Base-by-base conservation (phyloP, 1,140 invertebrate species). In the Drusus annulatus region DNA sequence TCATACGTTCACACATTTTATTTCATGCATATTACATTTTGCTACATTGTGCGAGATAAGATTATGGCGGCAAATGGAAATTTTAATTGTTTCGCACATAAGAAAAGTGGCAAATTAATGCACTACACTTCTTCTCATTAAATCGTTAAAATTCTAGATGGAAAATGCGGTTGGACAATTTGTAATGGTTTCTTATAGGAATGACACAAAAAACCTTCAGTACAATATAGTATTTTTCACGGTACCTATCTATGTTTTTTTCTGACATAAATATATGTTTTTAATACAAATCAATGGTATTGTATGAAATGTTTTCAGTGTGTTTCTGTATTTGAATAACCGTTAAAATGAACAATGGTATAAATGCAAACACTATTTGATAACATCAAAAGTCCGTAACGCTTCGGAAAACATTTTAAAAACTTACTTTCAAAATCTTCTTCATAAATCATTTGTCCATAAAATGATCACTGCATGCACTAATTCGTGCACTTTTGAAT, bases 381-480 rank as follows among this genome's bases (percentile, higher is more conserved):
- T 71, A 71, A 71, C 68, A 17, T 23, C 19, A 51, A 13, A 71
- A 51, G 60, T 63, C 60, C 36, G 68, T 16, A 21, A 71, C 45
- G 68, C 68, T 45, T 71, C 68, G 36, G 21, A 71, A 71, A 71
- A 45, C 31, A 71, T 71, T 50, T 23, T 51, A 68, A 71, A 71
- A 71, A 71, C 68, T 71, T 71, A 71, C 68, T 51, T 71, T 71
- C 36, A 23, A 71, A 71, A 36, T 21, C 68, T 71, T 71, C 68
- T 71, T 71, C 68, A 52, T 50, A 51, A 71, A 71, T 71, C 68
- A 71, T 71, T 71, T 71, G 68, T 71, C 68, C 68, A 71, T 71
- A 50, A n/a, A 69, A 71, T 71, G 68, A 71, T 52, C 68, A 71
- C 68, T 71, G 36, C 45, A 51, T 71, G 68, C 68, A 71, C 68